Evolutionary conservation across 2,888 invertebrate genomes (phyloP), one percentile per base, ranked within the genome.

Genomic region (Deroplatys truncata): DNA sequence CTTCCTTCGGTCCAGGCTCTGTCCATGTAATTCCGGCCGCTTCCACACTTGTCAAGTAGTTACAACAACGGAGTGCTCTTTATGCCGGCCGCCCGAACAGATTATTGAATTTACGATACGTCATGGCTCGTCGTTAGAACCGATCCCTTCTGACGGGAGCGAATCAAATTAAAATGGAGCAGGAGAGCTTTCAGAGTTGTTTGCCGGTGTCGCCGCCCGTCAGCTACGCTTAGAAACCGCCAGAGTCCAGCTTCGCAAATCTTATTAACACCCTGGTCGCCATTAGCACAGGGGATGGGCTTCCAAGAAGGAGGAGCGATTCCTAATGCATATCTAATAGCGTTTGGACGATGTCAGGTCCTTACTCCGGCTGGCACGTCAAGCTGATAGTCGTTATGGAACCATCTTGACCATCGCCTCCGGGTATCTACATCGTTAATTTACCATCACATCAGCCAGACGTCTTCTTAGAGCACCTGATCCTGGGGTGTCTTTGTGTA

Each of bases 111-210:
- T 85, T 82, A 72, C 89, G 84, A 84, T n/a, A 82, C 89, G 89
- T 85, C 85, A 88, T 31, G 72, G 84, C 85, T 84, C 89, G 84
- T 85, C 85, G 35, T 31, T 85, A 82, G 82, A 85, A 43, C 86
- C 89, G 89, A 89, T 89, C 89, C 86, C 83, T 85, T 86, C 82
- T 88, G 89, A 89, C 89, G 89, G 89, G 88, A 82, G 82, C 82
- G 90, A 90, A 90, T 90, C 90, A 88, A 90, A 90, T 90, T 90
- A 90, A 89, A 89, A 89, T 85, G 89, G 89, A 85, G 88, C 35
- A 35, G 88, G 43, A 85, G 85, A 85, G 87, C 82, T 87, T 86
- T 86, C 86, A 86, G 87, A 83, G 83, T 35, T 89, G 31, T 82
- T 72, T 49, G 85, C 84, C 31, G 16, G 31, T 35, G 85, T 28